Conservation (phyloP, 2,888 invertebrate species). For the Callyntrura guangdongensis region DNA sequence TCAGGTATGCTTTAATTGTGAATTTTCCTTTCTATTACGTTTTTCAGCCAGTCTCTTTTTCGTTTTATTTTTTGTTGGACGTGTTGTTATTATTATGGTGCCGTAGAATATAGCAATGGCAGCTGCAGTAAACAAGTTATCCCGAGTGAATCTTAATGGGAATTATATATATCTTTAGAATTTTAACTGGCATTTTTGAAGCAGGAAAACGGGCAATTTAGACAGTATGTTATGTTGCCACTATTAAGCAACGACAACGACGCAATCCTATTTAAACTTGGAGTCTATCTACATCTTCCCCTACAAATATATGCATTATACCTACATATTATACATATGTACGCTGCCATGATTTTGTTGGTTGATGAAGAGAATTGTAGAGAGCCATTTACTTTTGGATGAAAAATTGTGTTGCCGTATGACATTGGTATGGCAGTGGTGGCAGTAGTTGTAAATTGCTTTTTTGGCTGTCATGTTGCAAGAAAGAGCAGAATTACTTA, state of each 20-base stretch:
- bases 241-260: slow-evolving; percentile 17
- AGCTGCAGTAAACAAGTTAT: slow-evolving; percentile 73
- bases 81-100: slow-evolving; percentile 30
- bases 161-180: slow-evolving; percentile 74
- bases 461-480: slow-evolving; percentile 42
- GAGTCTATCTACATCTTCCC: background rate
- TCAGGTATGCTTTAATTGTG: slow-evolving; percentile 74
- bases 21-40: slow-evolving; percentile 55
- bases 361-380: background rate
- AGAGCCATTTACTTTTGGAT: slow-evolving; percentile 7
- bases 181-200: slow-evolving; percentile 74
- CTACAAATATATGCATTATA: background rate
- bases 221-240: slow-evolving; percentile 68
- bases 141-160: slow-evolving; percentile 73
- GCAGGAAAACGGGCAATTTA: slow-evolving; percentile 76
- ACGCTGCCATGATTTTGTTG: background rate
- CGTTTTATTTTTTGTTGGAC: slow-evolving; percentile 29
- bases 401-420: slow-evolving; percentile 14
- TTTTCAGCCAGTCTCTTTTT: slow-evolving; percentile 41
- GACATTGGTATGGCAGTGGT: background rate
- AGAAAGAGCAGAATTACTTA: slow-evolving; percentile 35
- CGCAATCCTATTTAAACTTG: background rate
- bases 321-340: background rate
- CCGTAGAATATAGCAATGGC: slow-evolving; percentile 38
- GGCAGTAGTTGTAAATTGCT: slow-evolving; percentile 40